Percentiles rank a stretch among this genome's conserved stretches.
phyloP scores from a whole-genome alignment of 1,140 invertebrate genomes.

The Euwallacea fornicatus region DNA sequence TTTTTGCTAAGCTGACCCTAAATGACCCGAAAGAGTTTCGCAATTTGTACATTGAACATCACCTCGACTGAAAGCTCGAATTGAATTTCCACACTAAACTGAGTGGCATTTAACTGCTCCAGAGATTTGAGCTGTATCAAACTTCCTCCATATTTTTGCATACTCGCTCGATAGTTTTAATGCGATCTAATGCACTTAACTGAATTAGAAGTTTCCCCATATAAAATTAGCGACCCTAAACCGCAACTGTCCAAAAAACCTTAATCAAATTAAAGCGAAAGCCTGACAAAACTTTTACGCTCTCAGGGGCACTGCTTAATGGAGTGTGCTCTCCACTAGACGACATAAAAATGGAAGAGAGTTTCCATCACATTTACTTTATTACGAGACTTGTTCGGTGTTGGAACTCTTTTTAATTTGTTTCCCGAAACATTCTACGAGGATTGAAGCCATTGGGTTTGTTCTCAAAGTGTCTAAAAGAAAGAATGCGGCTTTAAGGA shows the following conservation, averaged over 20 bases:
- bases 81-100: too few species aligned
- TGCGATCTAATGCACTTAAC: background rate
- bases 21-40: too few species aligned
- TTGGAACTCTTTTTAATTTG: background rate
- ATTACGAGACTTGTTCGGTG: conserved; percentile 2
- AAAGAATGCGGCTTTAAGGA: conserved; percentile 1
- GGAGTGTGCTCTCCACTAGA: conserved; percentile 25
- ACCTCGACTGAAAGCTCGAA: too few species aligned
- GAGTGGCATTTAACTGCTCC: too few species aligned
- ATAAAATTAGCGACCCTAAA: conserved; percentile 11
- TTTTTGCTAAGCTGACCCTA: too few species aligned
- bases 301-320: conserved; percentile 22
- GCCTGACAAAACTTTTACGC: conserved; percentile 21
- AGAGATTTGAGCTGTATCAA: too few species aligned
- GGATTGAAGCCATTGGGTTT: too few species aligned
- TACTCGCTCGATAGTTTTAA: too few species aligned
- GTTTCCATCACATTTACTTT: conserved; percentile 36
- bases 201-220: background rate
- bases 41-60: too few species aligned
- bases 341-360: conserved; percentile 32
- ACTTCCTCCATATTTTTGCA: too few species aligned
- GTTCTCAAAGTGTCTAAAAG: background rate
- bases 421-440: too few species aligned
- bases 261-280: conserved; percentile 27
- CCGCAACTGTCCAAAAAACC: conserved; percentile 21